phyloP scores from a whole-genome alignment of 1,140 invertebrate species.

The Potamilus streckersoni region DNA sequence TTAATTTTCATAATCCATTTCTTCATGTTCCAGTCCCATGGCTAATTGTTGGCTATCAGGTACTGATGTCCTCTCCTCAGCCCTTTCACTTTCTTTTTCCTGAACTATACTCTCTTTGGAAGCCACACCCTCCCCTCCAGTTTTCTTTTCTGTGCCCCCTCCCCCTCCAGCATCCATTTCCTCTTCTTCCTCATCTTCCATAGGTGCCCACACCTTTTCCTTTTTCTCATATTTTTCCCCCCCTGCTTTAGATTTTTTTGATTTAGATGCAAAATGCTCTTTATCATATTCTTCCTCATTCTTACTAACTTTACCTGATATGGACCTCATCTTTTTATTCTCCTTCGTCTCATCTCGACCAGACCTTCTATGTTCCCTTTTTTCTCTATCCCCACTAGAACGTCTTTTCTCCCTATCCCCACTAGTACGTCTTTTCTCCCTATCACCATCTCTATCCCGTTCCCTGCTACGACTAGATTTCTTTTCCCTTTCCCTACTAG shows the following conservation, averaged over 20 bases:
- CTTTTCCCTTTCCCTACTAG: conserved; percentile 18
- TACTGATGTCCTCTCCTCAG: neutral
- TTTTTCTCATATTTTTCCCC: conserved; percentile 26
- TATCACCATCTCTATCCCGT: conserved; percentile 17
- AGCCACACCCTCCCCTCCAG: neutral
- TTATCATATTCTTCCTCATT: too few relatives aligned
- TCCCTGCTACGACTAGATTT: conserved; percentile 10
- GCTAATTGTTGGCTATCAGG: neutral
- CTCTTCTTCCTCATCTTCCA: conserved; percentile 35
- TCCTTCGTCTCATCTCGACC: too few relatives aligned
- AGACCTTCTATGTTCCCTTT: too few relatives aligned
- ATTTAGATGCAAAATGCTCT: neutral
- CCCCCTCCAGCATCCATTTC: conserved; percentile 10
- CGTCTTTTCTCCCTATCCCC: neutral
- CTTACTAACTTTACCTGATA: too few relatives aligned
- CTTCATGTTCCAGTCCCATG: neutral
- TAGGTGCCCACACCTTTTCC: conserved; percentile 31
- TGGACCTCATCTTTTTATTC: too few relatives aligned
- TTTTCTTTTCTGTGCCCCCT: neutral
- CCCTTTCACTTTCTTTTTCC: neutral
- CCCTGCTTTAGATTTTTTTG: conserved; percentile 8
- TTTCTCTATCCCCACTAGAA: too few relatives aligned
- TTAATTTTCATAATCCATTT: neutral
- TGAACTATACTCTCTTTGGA: neutral
- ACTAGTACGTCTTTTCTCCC: conserved; percentile 1